phyloP scores from a whole-genome alignment of 2,113 vertebrate species.

The Apodemus speciosus region DNA sequence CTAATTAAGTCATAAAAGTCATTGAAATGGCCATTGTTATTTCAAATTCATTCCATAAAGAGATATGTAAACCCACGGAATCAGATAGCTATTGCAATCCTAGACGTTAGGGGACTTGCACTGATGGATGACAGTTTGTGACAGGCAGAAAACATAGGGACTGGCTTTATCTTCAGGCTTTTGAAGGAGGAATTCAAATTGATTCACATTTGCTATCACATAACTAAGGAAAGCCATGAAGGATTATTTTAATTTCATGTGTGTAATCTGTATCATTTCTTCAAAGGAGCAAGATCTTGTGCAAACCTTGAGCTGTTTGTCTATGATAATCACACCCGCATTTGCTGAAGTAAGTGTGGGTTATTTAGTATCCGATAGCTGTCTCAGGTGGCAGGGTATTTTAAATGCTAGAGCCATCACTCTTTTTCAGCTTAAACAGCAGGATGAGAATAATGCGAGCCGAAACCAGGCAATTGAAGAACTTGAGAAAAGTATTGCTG shows the following conservation, averaged over 20 bases:
- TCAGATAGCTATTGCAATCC: not conserved
- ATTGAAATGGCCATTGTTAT: constrained; percentile 10
- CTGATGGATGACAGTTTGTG: not conserved
- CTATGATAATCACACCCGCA: constrained; percentile 93
- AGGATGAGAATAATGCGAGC: constrained; percentile 91
- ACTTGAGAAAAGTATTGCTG: constrained; percentile 94
- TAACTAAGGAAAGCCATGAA: constrained; percentile 44
- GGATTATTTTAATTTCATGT: constrained; percentile 37
- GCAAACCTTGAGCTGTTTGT: constrained; percentile 91
- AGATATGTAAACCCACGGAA: constrained; percentile 20
- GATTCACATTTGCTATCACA: not conserved
- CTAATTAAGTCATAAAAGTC: constrained; percentile 51
- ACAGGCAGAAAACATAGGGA: constrained; percentile 19
- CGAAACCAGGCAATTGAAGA: constrained; percentile 93
- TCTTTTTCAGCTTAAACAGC: constrained; percentile 91
- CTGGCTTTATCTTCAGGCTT: not conserved
- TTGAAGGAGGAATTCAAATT: not conserved
- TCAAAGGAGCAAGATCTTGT: constrained; percentile 91
- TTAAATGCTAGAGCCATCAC: constrained; percentile 36
- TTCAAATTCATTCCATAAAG: constrained; percentile 42
- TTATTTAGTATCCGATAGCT: constrained; percentile 36
- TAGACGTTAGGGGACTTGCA: not conserved
- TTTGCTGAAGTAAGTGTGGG: constrained; percentile 92
- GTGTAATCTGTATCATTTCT: constrained; percentile 59
- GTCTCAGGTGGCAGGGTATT: constrained; percentile 27